phyloP scores from a whole-genome alignment of 2,797 vertebrate species.

The Sebastes iracundus region DNA sequence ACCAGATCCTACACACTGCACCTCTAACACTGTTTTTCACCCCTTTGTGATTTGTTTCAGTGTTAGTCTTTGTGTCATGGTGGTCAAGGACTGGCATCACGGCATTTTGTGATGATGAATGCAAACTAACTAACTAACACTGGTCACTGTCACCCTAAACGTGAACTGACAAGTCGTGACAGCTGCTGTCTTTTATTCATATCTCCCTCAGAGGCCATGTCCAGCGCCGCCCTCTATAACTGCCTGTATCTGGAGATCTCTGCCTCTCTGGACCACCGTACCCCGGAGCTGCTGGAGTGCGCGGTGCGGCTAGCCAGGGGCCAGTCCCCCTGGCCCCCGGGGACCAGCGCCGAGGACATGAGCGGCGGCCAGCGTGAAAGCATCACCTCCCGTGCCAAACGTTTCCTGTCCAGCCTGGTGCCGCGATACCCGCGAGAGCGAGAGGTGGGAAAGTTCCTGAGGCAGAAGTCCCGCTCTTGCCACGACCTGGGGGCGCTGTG shows the following conservation, averaged over 20 bases:
- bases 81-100: background rate
- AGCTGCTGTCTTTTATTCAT: background rate
- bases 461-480: constrained; percentile 91
- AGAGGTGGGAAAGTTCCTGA: constrained; percentile 84
- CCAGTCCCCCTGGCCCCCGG: constrained; percentile 75
- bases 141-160: background rate
- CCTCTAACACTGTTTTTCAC: background rate
- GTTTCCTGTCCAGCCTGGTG: constrained; percentile 88
- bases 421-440: constrained; percentile 81
- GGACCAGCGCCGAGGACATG: constrained; percentile 60
- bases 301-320: constrained; percentile 87
- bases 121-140: background rate
- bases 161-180: background rate
- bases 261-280: constrained; percentile 89
- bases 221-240: constrained; percentile 86
- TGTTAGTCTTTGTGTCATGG: background rate
- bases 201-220: constrained; percentile 82
- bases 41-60: background rate
- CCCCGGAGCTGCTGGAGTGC: constrained; percentile 86
- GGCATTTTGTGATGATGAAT: background rate
- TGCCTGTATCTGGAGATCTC: constrained; percentile 91
- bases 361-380: constrained; percentile 83
- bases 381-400: constrained; percentile 88
- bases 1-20: no score
- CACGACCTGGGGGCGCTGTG: constrained; percentile 89